Percentiles rank a stretch among this genome's conserved stretches.
These are phyloP conservation scores for Protobothrops mucrosquamatus DNA, from an alignment of 2,113 vertebrate species.

Conservation along the genomic window DNA sequence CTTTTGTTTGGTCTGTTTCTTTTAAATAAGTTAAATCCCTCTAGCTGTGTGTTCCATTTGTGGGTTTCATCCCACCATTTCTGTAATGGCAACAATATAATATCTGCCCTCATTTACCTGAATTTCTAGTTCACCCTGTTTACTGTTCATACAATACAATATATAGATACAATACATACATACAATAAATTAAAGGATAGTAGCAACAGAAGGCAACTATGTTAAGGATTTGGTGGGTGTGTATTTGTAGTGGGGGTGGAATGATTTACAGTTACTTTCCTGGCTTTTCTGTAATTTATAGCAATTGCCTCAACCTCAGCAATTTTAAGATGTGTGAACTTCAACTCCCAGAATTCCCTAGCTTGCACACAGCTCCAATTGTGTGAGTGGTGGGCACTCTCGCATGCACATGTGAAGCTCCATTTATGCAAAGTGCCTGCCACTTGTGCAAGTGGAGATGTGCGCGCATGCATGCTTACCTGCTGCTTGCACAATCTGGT, in stretches of 20 bases:
- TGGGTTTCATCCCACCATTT: too few species aligned
- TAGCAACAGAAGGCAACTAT: conserved; percentile 48
- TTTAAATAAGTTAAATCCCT: too few species aligned
- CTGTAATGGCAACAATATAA: too few species aligned
- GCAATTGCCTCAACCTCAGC: conserved; percentile 15
- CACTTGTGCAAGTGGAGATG: conserved; percentile 12
- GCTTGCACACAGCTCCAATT: background rate
- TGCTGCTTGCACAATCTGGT: background rate
- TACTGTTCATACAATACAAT: too few species aligned
- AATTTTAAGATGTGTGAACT: background rate
- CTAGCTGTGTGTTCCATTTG: too few species aligned
- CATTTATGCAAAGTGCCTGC: background rate
- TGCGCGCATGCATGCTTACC: background rate
- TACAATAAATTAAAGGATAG: conserved; percentile 40
- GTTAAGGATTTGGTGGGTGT: conserved; percentile 47
- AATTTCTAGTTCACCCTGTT: too few species aligned
- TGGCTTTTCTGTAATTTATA: conserved; percentile 61
- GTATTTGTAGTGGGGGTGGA: conserved; percentile 56
- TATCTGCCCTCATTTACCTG: too few species aligned
- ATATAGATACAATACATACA: too few species aligned
- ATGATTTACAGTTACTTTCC: conserved; percentile 66
- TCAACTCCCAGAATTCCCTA: background rate
- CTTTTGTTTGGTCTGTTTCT: too few species aligned
- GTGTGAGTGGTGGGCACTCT: background rate
- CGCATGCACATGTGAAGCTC: background rate